phyloP scores from a whole-genome alignment of 2,113 vertebrate genomes.

The Pogona vitticeps region DNA sequence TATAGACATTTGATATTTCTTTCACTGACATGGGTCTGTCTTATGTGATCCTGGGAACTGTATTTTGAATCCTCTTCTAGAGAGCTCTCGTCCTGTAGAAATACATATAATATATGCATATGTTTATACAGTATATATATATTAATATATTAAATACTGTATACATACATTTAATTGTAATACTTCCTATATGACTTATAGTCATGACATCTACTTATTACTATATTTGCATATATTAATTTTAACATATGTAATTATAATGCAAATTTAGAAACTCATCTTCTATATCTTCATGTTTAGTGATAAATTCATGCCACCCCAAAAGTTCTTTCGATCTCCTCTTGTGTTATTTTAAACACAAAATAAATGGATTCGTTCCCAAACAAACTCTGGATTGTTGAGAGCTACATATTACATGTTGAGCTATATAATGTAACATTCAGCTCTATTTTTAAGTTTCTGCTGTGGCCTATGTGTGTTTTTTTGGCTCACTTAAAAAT shows the following conservation, averaged over 20 bases:
- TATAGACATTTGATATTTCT: background rate
- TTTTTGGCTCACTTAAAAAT: background rate
- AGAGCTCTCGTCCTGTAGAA: background rate
- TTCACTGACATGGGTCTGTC: background rate
- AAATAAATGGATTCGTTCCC: background rate
- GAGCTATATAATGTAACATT: background rate
- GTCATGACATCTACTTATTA: too few species aligned
- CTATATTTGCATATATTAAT: too few species aligned
- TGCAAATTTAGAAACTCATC: too few species aligned
- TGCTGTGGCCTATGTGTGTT: background rate
- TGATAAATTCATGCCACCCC: too few species aligned
- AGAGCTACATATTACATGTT: background rate
- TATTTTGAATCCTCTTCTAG: background rate
- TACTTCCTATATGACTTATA: too few species aligned
- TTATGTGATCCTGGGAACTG: background rate
- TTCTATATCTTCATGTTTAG: too few species aligned
- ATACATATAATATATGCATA: too few species aligned
- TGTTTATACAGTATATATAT: too few species aligned
- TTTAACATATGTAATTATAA: too few species aligned
- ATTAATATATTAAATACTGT: too few species aligned
- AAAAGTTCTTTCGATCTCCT: background rate
- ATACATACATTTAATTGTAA: too few species aligned
- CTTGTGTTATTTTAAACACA: background rate
- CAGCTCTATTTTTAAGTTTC: background rate
- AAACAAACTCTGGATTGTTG: background rate